Percentiles rank a stretch among this genome's conserved stretches.
These are phyloP conservation scores for Odontomachus brunneus DNA, from an alignment of 1,140 invertebrate species.

Conservation along the genomic window DNA sequence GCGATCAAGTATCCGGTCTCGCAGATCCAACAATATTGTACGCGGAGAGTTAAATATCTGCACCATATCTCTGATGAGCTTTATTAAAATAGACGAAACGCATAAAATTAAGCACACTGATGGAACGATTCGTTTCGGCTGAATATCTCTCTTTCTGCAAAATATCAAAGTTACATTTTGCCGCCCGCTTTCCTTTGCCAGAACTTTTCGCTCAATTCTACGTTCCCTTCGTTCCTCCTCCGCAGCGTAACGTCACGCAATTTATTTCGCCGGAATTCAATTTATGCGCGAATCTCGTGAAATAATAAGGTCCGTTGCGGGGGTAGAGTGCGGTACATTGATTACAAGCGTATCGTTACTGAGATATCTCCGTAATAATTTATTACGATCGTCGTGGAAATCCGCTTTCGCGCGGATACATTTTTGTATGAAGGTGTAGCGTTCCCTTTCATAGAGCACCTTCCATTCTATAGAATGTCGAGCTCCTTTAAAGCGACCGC, in stretches of 20 bases:
- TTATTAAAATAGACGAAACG: too few species aligned
- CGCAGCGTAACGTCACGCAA: not conserved
- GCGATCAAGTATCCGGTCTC: too few species aligned
- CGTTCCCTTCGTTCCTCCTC: not conserved
- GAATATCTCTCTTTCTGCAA: not conserved
- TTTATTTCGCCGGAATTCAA: slow-evolving; percentile 33
- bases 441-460: slow-evolving; percentile 43
- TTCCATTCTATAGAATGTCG: slow-evolving; percentile 53
- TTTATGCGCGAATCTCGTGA: slow-evolving; percentile 13
- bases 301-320: slow-evolving; percentile 21
- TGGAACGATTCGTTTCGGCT: too few species aligned
- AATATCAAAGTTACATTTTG: not conserved
- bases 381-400: slow-evolving; percentile 38
- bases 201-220: not conserved
- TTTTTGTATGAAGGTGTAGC: slow-evolving; percentile 22
- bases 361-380: slow-evolving; percentile 41
- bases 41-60: too few species aligned
- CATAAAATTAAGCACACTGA: too few species aligned
- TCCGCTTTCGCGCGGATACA: slow-evolving; percentile 20
- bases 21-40: too few species aligned
- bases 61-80: too few species aligned
- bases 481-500: slow-evolving; percentile 56
- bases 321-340: not conserved
- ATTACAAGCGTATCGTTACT: slow-evolving; percentile 25
- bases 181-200: not conserved